Base-by-base conservation (phyloP, 2,113 vertebrate species). In the Aspiorhynchus laticeps region DNA sequence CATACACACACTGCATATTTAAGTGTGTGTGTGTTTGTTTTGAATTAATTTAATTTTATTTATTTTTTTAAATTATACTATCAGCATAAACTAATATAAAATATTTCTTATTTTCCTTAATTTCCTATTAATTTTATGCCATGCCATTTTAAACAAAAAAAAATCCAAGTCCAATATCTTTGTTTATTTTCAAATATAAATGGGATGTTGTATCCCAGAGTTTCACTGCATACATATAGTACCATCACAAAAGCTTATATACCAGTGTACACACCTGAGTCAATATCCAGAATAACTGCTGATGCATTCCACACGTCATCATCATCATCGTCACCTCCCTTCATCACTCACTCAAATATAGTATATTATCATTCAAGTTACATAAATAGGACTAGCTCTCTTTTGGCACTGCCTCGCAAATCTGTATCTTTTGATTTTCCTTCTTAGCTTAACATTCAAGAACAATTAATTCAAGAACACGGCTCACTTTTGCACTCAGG, bases 281-380 rank as follows among this genome's bases (percentile, higher is more conserved):
- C 93, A 89, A 95, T 95, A 92, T 96, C 94, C 92, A 95, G 87
- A 91, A 95, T 93, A 81, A 93, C 93, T 26, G 90, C 92, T 4
- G 85, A 89, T 69, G 92, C 94, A 86, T 95, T 95, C 93, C 93
- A 95, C 86, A 95, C 92, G 14, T 91, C 90, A 2, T 80, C 84
- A 86, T 90, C 87, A 82, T 93, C 91, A 86, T 88, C 81, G 2
- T 89, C 82, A 36, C 31, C 90, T 88, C 84, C 86, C 33, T 88
- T 81, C 87, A 88, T 91, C 83, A n/a, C 88, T 88, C 43, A 65
- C 82, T 92, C 56, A 63, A 59, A 28, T 71, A 80, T 11, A 43
- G 14, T 80, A 73, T 17, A 80, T 3, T 31, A 7, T 33, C 31
- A 9, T n/a, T 41, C 10, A 24, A 6, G 65, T 24, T 36, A 8